Evolutionary conservation across 2,888 invertebrate species (phyloP).

Genomic region (Agonopterix alstromeriana): DNA sequence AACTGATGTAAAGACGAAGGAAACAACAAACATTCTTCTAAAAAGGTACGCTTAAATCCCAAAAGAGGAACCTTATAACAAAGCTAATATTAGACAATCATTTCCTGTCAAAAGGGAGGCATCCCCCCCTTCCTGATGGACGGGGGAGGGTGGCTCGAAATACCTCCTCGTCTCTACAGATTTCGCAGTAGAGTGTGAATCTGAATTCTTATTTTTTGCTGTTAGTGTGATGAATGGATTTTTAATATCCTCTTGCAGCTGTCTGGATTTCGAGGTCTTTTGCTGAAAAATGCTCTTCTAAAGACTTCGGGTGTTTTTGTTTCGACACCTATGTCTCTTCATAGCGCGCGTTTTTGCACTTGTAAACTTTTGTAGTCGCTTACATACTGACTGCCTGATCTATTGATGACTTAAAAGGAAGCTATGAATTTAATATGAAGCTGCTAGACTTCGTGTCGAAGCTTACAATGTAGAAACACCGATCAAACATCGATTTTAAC

Average conservation of each 20-base stretch:
- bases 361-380: too few relatives aligned
- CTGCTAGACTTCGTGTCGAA: too few relatives aligned
- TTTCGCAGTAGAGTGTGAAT: constrained; percentile 68
- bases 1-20: background rate
- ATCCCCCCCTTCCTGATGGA: constrained; percentile 39
- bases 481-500: constrained; percentile 14
- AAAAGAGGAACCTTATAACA: constrained; percentile 71
- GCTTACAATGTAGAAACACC: background rate
- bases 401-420: too few relatives aligned
- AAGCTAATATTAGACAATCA: constrained; percentile 77
- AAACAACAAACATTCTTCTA: constrained; percentile 2
- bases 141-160: constrained; percentile 37
- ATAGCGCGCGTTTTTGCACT: too few relatives aligned
- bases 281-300: constrained; percentile 37
- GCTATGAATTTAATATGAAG: too few relatives aligned
- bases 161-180: constrained; percentile 68
- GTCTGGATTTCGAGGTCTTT: constrained; percentile 34
- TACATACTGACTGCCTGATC: too few relatives aligned
- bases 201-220: constrained; percentile 67
- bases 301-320: background rate
- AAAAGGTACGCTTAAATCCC: constrained; percentile 29
- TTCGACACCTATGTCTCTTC: background rate
- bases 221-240: constrained; percentile 65
- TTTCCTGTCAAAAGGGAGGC: constrained; percentile 73
- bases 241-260: constrained; percentile 68